phyloP scores from a whole-genome alignment of 2,113 vertebrate species.

The Cettia cetti region DNA sequence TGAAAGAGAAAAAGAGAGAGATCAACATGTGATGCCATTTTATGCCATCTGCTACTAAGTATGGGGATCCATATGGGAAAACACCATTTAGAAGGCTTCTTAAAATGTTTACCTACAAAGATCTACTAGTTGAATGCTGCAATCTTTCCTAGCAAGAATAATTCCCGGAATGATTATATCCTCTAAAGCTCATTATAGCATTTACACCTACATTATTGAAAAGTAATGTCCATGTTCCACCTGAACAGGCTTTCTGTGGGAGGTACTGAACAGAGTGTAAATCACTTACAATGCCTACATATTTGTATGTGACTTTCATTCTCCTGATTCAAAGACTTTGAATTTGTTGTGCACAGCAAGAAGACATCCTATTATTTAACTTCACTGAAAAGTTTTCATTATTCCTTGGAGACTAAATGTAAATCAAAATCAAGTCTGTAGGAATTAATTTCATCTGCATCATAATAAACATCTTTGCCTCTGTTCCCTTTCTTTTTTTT shows the following conservation, averaged over 20 bases:
- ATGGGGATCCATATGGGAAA: constrained; percentile 3
- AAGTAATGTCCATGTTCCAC: neutral
- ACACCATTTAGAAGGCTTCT: neutral
- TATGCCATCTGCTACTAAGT: neutral
- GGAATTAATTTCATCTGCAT: neutral
- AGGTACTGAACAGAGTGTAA: neutral
- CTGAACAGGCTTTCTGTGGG: neutral
- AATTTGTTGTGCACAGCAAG: neutral
- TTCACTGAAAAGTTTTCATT: neutral
- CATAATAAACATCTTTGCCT: neutral
- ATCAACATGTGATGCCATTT: neutral
- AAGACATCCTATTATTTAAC: neutral
- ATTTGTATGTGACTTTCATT: neutral
- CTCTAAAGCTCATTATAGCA: neutral
- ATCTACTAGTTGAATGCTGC: neutral
- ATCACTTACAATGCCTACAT: rapidly evolving
- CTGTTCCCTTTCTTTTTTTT: neutral
- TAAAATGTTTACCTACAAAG: constrained; percentile 12
- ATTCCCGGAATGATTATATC: neutral
- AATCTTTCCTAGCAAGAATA: neutral
- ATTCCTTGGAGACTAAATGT: neutral
- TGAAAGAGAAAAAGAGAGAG: neutral
- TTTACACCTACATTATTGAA: neutral
- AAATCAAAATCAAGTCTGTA: neutral
- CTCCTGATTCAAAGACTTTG: neutral